Percentiles rank a stretch among this genome's conserved stretches.
phyloP scores from a whole-genome alignment of 2,797 vertebrate species.

The Acipenser ruthenus region DNA sequence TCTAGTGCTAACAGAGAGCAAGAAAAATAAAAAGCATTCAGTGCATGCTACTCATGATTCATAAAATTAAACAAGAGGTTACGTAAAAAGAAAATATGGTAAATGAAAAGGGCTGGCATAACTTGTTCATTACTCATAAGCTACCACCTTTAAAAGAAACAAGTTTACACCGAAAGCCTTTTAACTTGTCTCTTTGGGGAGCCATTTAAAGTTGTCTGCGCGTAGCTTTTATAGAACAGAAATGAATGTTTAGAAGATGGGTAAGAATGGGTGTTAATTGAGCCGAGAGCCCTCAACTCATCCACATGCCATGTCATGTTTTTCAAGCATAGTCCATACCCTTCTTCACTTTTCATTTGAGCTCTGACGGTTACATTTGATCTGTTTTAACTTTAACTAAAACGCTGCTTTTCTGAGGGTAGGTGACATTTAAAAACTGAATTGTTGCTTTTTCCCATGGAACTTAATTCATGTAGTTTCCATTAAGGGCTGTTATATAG shows the following conservation, averaged over 20 bases:
- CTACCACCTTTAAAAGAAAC: slow-evolving; percentile 19
- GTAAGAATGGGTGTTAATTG: slow-evolving; percentile 34
- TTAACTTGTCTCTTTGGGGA: slow-evolving; percentile 36
- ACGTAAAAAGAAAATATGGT: slow-evolving; percentile 8
- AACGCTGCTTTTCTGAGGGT: no score
- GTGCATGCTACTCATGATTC: neutral
- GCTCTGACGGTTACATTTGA: no score
- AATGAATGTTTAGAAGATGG: slow-evolving; percentile 17
- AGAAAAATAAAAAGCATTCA: neutral
- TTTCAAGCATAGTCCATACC: no score
- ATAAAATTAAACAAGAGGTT: neutral
- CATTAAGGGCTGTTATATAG: no score
- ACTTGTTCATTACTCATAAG: slow-evolving; percentile 32
- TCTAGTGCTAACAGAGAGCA: no score
- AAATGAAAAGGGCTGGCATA: slow-evolving; percentile 13
- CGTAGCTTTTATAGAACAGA: slow-evolving; percentile 11
- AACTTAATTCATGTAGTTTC: no score
- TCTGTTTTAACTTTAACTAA: no score
- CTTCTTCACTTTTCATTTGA: no score
- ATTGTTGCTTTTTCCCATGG: no score
- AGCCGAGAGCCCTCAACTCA: no score
- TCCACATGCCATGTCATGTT: no score
- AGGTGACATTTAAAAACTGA: no score
- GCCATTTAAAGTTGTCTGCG: slow-evolving; percentile 33
- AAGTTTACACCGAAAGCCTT: slow-evolving; percentile 54